Base-by-base conservation (phyloP, 2,797 vertebrate genomes). In the Nothura maculosa region DNA sequence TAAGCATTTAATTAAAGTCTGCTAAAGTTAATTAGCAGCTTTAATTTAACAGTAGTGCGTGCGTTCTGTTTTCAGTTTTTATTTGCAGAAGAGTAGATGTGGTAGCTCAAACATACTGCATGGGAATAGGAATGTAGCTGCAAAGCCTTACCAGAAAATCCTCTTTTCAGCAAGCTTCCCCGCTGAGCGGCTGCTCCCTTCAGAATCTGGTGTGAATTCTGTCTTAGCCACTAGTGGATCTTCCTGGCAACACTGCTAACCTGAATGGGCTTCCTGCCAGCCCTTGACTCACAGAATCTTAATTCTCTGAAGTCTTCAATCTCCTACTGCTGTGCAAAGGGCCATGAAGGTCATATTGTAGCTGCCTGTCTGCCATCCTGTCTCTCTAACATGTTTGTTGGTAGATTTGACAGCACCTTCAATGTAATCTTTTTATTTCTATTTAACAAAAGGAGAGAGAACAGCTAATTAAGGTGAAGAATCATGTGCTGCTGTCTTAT, bases 1-100 rank as follows among this genome's bases (percentile, higher is more conserved):
- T 78, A 91, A 93, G 34, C 40, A 81, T 89, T 86, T 85, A 88
- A 91, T 82, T 92, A 92, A 80, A 48, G 19, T 7, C 55, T 85
- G 77, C 47, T 45, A 89, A 90, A 92, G 92, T 42, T 47, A 95
- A 81, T 85, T 92, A 89, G 55, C 54, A 77, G 73, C 25, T 55
- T 11, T 68, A 87, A 80, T 90, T 91, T 85, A 74, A 79, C 43
- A 70, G 25, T 82, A 87, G 32, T 67, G 86, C 50, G 40, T 45
- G 11, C 66, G 9, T 69, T 52, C 55, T 54, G 50, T 34, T 27
- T 73, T 85, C 34, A 47, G 72, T 74, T 60, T 63, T 43, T 28
- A 88, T 57, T 73, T 69, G 20, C 17, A 74, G 61, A 87, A 83
- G 77, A 77, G 32, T 48, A 36, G 38, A 15, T 63, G 12, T 14